Conservation (phyloP, 1,140 invertebrate genomes). For the Harpegnathos saltator region DNA sequence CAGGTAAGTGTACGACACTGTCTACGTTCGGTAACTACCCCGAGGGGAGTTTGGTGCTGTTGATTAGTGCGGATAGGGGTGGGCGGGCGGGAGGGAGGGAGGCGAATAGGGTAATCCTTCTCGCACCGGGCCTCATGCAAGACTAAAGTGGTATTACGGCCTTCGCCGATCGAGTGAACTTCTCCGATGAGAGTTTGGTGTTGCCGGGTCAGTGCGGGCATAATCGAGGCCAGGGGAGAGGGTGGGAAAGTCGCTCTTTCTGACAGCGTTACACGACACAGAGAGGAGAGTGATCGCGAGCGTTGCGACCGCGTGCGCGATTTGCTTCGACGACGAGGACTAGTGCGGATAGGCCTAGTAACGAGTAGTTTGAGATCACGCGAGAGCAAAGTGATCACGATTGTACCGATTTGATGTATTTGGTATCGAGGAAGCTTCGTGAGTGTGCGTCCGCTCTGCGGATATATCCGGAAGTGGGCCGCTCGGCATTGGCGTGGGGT, state of each 20-base stretch:
- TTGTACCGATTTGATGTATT: conserved; percentile 29
- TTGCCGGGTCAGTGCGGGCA: not conserved
- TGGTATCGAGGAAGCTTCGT: conserved; percentile 18
- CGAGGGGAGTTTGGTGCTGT: not conserved
- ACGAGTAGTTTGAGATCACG: conserved; percentile 19
- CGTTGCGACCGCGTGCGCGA: not conserved
- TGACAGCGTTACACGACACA: not conserved
- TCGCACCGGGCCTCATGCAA: not conserved
- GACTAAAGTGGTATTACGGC: conserved; percentile 4
- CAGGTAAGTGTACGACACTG: conserved; percentile 85
- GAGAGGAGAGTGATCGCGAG: conserved; percentile 31
- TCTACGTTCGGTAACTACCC: conserved; percentile 1
- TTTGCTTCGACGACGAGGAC: conserved; percentile 7
- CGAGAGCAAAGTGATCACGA: conserved; percentile 17
- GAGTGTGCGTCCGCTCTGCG: conserved; percentile 36
- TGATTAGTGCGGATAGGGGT: conserved; percentile 9
- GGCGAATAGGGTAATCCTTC: not conserved
- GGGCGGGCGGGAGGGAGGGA: too few species aligned
- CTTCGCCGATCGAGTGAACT: not conserved
- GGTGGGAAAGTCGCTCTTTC: not conserved
- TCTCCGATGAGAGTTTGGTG: not conserved
- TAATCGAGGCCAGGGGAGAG: too few species aligned
- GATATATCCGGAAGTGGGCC: conserved; percentile 67
- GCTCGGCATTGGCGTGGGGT: conserved; percentile 49
- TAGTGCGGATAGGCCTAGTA: conserved; percentile 24